These are phyloP conservation scores for Uloborus plumipes DNA, from an alignment of 2,888 invertebrate genomes.

Conservation along the genomic window DNA sequence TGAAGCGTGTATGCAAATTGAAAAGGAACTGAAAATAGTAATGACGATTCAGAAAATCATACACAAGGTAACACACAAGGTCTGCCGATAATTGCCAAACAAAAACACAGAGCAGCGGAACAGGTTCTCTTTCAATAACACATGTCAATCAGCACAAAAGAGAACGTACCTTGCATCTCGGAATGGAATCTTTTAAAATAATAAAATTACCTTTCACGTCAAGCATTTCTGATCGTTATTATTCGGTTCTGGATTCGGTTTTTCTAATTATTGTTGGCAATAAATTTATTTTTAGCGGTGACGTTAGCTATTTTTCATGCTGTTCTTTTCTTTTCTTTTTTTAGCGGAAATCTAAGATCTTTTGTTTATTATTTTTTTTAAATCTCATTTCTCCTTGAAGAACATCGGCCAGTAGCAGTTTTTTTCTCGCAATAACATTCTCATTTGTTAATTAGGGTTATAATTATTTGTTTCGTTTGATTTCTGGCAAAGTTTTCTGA, in stretches of 20 bases:
- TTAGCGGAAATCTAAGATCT: too few relatives aligned
- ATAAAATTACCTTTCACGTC: conserved; percentile 57
- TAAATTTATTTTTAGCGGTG: too few relatives aligned
- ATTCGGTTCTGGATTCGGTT: too few relatives aligned
- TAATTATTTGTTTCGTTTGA: conserved; percentile 11
- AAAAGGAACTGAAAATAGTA: too few relatives aligned
- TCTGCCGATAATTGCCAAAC: conserved; percentile 3
- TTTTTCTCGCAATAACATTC: too few relatives aligned
- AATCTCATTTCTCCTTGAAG: too few relatives aligned
- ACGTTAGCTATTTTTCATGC: too few relatives aligned
- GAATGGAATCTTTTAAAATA: conserved; percentile 38
- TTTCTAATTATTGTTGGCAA: too few relatives aligned
- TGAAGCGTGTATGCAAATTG: too few relatives aligned
- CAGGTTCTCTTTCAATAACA: conserved; percentile 53
- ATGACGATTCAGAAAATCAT: conserved; percentile 1
- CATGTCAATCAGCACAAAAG: conserved; percentile 37
- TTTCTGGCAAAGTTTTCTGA: too few relatives aligned
- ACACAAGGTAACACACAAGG: conserved; percentile 15
- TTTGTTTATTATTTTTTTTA: too few relatives aligned
- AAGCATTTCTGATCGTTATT: conserved; percentile 13
- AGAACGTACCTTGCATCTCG: neutral
- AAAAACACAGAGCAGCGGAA: conserved; percentile 14
- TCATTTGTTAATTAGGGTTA: conserved; percentile 30
- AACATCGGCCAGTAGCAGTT: conserved; percentile 18
- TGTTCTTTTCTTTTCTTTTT: too few relatives aligned